Base-by-base conservation (phyloP, 2,888 invertebrate genomes). In the Steinernema scapterisci region DNA sequence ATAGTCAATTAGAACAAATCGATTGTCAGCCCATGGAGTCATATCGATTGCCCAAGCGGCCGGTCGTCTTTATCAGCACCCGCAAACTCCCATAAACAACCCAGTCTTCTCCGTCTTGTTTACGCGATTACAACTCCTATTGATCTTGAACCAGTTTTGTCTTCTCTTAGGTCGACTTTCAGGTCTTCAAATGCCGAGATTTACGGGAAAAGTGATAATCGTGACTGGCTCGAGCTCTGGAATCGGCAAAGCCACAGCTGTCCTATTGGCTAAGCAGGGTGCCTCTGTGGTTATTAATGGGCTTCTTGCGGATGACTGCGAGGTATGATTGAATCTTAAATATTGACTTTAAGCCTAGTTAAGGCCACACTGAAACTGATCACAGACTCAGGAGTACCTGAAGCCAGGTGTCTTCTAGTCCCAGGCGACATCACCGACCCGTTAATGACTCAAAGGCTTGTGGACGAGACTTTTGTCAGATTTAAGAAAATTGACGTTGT, bases 201-300 rank as follows among this genome's bases (percentile, higher is more conserved):
- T 54, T 21, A 6, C 54, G 5, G 25, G 54, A 5, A 54, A 54
- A 25, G 54, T 54, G 2, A 23, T 23, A 11, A 54, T 54, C 21
- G 72, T 48, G 16, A 46, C 52, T 0, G 74, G 74, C 0, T 74
- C 73, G 5, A 52, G 52, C 46, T 21, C 27, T 27, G 74, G 74
- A 1, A 73, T 74, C n/a, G 74, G 74, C 21, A 72, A 72, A 43
- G 71, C 43, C n/a, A 27, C 54, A 38, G 74, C 74, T 7, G 38
- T 51, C 48, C 54, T 48, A 0, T 46, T 74, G 5, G 74, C 71
- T n/a, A 6, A n/a, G 11, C 27, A 73, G 27, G 73, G 73, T 0
- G 72, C 72, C 1, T 16, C 38, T 16, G 71, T 74, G 23, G 31
- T 38, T 0, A 72, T 74, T 38, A 44, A 73, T 74, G 23, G 45